These are phyloP conservation scores for Penaeus monodon DNA, from an alignment of 2,888 invertebrate species.

Conservation along the genomic window DNA sequence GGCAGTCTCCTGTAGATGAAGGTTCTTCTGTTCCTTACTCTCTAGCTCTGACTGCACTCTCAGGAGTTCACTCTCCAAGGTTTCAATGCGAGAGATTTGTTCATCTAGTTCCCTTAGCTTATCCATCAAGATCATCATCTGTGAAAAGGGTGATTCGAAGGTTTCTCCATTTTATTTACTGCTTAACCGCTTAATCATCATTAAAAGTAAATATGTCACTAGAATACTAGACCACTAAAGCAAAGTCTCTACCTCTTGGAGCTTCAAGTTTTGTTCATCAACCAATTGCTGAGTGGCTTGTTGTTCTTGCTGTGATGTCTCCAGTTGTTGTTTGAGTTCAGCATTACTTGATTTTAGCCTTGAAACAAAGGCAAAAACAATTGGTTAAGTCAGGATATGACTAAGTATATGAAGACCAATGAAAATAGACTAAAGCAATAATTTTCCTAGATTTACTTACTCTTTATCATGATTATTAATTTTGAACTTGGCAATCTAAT, in stretches of 20 bases:
- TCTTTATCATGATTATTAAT: too few relatives aligned
- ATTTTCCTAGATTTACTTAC: too few relatives aligned
- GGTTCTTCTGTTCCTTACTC: background rate
- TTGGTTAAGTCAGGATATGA: too few relatives aligned
- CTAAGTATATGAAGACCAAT: too few relatives aligned
- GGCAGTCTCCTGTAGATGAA: background rate
- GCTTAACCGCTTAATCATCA: too few relatives aligned
- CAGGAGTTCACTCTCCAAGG: slow-evolving; percentile 14
- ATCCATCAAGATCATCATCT: background rate
- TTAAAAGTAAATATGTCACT: too few relatives aligned
- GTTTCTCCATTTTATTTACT: too few relatives aligned
- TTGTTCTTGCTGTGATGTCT: slow-evolving; percentile 13
- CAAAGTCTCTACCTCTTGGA: slow-evolving; percentile 19
- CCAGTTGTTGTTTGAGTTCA: slow-evolving; percentile 20
- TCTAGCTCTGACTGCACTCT: background rate
- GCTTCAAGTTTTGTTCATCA: background rate
- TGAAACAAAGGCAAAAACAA: too few relatives aligned
- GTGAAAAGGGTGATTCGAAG: background rate
- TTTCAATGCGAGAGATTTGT: slow-evolving; percentile 20
- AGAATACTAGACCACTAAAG: background rate
- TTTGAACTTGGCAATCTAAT: too few relatives aligned
- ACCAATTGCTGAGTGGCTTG: slow-evolving; percentile 21
- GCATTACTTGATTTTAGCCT: background rate
- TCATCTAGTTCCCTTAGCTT: slow-evolving; percentile 5
- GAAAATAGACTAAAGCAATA: too few relatives aligned